Base-by-base conservation (phyloP, 2,888 invertebrate species). In the Autographa gamma region DNA sequence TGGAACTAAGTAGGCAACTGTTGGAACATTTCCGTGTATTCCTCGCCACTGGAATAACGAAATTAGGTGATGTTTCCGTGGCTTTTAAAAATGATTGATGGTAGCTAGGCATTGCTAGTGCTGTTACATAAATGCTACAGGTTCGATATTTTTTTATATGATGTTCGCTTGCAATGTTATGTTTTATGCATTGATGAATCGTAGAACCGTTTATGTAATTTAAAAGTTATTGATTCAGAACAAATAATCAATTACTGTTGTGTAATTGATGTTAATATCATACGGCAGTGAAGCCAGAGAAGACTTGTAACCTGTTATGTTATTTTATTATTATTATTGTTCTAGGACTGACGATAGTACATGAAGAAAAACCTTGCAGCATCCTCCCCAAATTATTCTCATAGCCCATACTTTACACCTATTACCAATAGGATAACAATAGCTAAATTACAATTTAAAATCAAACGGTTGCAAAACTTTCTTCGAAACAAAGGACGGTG, bases 401-500 rank as follows among this genome's bases (percentile, higher is more conserved):
- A 34, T 34, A 34, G 32, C 38, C 54, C 66, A 69, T 60, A 81
- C 72, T 73, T 74, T 64, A 71, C 71, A 48, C 48, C 66, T 63
- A 38, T 38, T 38, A 38, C 63, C 52, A 69, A 67, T 77, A 78
- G 76, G 74, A 66, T 68, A 66, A 72, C 74, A 79, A 74, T 69
- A 59, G 72, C 41, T 52, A 31, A 74, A 76, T 77, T 71, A 77
- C 69, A 81, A 76, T 77, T 72, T 69, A 71, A 74, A 81, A 80
- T 83, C 71, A 63, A 72, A 68, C 62, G 18, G 41, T 73, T 74
- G 63, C 71, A 69, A 64, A 52, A 77, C 75, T 77, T 79, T 83
- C 79, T 79, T 74, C 65, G 38, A 71, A 79, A 81, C 80, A 81
- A 85, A 85, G 79, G 77, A 62, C 38, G 19, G 73, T 74, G 79